Evolutionary conservation across 2,888 invertebrate genomes (phyloP), one percentile per base, ranked within the genome.

Genomic region (Calameuta idolon): DNA sequence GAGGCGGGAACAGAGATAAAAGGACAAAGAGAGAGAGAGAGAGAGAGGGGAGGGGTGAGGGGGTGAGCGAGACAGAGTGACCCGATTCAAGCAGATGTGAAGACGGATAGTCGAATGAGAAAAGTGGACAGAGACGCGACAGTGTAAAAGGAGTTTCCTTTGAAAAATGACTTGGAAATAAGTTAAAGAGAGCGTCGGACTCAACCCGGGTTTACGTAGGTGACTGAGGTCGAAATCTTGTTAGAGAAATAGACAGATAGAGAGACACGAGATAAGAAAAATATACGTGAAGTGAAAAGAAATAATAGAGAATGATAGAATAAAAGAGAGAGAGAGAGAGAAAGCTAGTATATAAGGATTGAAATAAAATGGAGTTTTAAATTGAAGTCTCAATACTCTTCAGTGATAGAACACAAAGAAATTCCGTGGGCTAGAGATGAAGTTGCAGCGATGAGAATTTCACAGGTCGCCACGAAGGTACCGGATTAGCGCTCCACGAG

Each of bases 391-490:
- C 23, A 55, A 23, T 55, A 23, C 55, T 55, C 55, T 23, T 55
- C 55, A 9, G 55, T 15, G 55, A 55, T 55, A 55, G 55, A 55
- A 55, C 55, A 55, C 23, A 55, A 55, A 55, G 55, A 55, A 23
- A 23, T 55, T 23, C 9, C 55, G 23, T 55, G 2, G 9, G 23
- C 55, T 9, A 55, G 55, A 23, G 55, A 55, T 2, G 55, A 23
- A 55, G 55, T 23, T 55, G 55, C 55, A 55, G 55, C 55, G 2
- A 55, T 23, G 23, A 55, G 55, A 55, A 55, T 55, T 91, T 89
- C 90, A 83, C 90, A 91, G 91, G 88, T 91, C 84, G 76, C 85
- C 86, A 81, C 83, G 83, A 84, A 81, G 84, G 79, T 84, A 81
- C 79, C 82, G 80, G 12, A 31, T 23, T 77, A 73, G 23, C 33